Base-by-base conservation (phyloP, 37 sponge, comb jelly and placozoan genomes). In the Hormiphora californensis region DNA sequence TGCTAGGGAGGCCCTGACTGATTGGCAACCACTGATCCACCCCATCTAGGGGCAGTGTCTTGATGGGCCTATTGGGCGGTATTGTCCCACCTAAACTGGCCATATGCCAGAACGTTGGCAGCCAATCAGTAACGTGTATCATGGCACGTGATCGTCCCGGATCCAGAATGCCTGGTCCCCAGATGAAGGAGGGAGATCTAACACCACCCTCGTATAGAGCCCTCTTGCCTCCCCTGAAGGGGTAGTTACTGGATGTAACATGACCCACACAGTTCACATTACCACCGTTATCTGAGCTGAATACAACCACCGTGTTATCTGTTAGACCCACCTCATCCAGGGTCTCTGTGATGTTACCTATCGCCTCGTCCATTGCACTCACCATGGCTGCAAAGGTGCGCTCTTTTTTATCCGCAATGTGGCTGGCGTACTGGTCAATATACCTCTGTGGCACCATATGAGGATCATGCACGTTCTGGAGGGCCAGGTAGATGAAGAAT, bases 81-180 rank as follows among this genome's bases (percentile, higher is more conserved):
- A 73, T 27, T 28, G 7, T 40, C 8, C 81, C 81, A 23, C 25
- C n/a, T 23, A 73, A 46, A 73, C 81, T 73, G 17, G 81, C 81
- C 41, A 73, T 25, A n/a, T n/a, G 23, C 81, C 81, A 73, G 39
- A 86, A 54, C 4, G 86, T 86, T 28, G 86, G 86, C n/a, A 86
- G 55, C 86, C 86, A 86, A 37, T 86, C 86, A 11, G 57, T 54
- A n/a, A 54, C 57, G 31, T 86, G 86, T 5, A 86, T 86, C 86
- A 86, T 36, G 37, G 57, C 86, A 33, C 31, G n/a, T 3, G 55
- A 86, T 22, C 17, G 8, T 1, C 31, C 25, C 1, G 86, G 55
- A 9, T 11, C 5, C 1, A 54, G 36, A 9, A 39, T 19, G 55
- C 53, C 53, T 8, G 32, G 27, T 0, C 30, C 86, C 55, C 57